Evolutionary conservation across 2,888 invertebrate genomes (phyloP).

Genomic region (Entomobrya multifasciata): DNA sequence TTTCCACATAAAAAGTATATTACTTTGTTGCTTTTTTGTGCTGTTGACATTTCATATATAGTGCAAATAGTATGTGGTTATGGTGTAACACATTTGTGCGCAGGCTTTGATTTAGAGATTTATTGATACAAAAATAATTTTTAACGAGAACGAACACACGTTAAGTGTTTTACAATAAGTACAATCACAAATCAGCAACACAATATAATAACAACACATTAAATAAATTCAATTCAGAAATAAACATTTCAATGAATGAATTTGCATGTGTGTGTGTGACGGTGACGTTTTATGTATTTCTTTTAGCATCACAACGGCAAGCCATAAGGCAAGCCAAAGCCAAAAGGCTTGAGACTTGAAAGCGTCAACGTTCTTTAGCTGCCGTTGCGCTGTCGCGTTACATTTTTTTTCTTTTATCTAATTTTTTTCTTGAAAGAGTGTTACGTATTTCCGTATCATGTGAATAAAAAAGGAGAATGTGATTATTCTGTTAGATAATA

Average conservation of each 20-base stretch:
- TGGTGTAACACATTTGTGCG: not conserved
- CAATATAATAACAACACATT: not conserved
- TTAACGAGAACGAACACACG: no score
- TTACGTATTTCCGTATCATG: conserved; percentile 61
- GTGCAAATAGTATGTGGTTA: not conserved
- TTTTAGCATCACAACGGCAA: no score
- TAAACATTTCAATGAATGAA: conserved; percentile 31
- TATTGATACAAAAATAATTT: no score
- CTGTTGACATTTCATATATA: conserved; percentile 17
- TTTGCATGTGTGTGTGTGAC: not conserved
- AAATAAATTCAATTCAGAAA: conserved; percentile 19
- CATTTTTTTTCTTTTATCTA: not conserved
- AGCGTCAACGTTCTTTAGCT: conserved; percentile 12
- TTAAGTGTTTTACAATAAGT: not conserved
- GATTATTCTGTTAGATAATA: conserved; percentile 21
- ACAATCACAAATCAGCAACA: not conserved
- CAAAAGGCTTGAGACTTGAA: not conserved
- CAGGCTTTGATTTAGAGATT: no score
- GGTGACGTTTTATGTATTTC: not conserved
- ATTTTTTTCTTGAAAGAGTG: conserved; percentile 31
- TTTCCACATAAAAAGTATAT: no score
- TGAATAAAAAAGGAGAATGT: conserved; percentile 51
- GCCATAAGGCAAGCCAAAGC: not conserved
- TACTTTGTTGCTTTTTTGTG: conserved; percentile 6
- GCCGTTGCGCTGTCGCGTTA: not conserved